Evolutionary conservation across 2,888 invertebrate species (phyloP), one percentile per base, ranked within the genome.

Genomic region (Apodemia zela): DNA sequence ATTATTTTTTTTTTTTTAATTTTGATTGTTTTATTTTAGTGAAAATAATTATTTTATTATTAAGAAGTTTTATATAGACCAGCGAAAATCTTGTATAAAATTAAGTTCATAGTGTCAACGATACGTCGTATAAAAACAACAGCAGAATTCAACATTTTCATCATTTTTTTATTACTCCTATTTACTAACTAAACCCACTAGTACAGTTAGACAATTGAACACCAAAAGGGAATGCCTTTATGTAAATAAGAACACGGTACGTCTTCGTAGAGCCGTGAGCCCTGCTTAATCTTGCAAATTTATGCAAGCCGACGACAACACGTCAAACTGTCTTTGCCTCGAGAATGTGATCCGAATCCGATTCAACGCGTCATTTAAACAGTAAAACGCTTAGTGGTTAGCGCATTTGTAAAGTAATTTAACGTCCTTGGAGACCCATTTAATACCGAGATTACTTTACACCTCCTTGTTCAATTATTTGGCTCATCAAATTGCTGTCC

Each of bases 261-360:
- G 78, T 78, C 80, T 77, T 77, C 77, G 73, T 73, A 70, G 73
- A 71, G 67, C 63, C 65, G 75, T 73, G 75, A 79, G 75, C 72
- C 71, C 82, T 79, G 80, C 77, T 89, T 89, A 87, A 85, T 87
- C 85, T 87, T 89, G 89, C 86, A 89, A 90, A 90, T 89, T 87
- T 90, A 90, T 90, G 89, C 89, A 87, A 90, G 84, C 82, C 84
- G 83, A 79, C 81, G 84, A 81, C 87, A 84, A 82, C 87, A 85
- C 84, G 86, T 87, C 89, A 88, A 85, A 85, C 87, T 87, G 87
- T 84, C 87, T 88, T 83, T 81, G 76, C 80, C 78, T 73, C 66
- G 79, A 82, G 80, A 77, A 88, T 86, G 88, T 87, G 88, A 89
- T 89, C 86, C 83, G 87, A 89, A 89, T 89, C 84, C 87, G 81